These are phyloP conservation scores for Marasmarcha lunaedactyla DNA, from an alignment of 2,888 invertebrate genomes.

Conservation along the genomic window DNA sequence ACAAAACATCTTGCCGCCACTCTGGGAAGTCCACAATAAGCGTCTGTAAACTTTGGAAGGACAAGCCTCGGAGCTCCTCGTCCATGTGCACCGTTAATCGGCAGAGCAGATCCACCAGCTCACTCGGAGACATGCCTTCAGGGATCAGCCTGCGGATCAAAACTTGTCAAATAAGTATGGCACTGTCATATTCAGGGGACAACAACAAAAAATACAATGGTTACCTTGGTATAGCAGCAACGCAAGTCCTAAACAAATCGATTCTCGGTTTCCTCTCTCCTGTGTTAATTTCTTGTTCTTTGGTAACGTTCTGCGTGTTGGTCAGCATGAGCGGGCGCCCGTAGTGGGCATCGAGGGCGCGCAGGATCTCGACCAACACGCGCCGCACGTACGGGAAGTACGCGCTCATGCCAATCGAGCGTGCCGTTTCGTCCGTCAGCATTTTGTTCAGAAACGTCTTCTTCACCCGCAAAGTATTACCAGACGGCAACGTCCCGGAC, in stretches of 20 bases:
- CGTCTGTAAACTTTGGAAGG: conserved; percentile 95
- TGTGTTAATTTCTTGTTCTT: conserved; percentile 92
- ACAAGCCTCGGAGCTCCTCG: conserved; percentile 93
- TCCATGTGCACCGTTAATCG: conserved; percentile 98
- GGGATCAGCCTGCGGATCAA: conserved; percentile 89
- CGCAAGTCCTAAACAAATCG: conserved; percentile 97
- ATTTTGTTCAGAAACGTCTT: conserved; percentile 97
- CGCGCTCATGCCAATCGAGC: conserved; percentile 95
- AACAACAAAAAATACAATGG: conserved; percentile 2
- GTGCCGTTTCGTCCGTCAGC: conserved; percentile 95
- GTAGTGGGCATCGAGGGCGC: conserved; percentile 94
- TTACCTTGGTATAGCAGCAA: conserved; percentile 90
- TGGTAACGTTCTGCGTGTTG: conserved; percentile 94
- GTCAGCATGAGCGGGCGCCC: conserved; percentile 98
- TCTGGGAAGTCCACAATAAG: conserved; percentile 96
- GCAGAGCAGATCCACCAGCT: conserved; percentile 93
- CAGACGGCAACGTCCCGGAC: conserved; percentile 93
- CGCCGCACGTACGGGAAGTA: conserved; percentile 96
- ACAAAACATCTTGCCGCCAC: conserved; percentile 96
- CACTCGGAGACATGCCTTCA: conserved; percentile 95
- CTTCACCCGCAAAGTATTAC: conserved; percentile 93
- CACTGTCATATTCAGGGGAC: conserved; percentile 3
- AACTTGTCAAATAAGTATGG: not conserved
- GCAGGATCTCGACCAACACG: conserved; percentile 94
- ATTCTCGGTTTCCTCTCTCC: conserved; percentile 98